Percentiles rank a stretch among this genome's conserved stretches.
phyloP scores from a whole-genome alignment of 2,113 vertebrate species.

The Verasper variegatus region DNA sequence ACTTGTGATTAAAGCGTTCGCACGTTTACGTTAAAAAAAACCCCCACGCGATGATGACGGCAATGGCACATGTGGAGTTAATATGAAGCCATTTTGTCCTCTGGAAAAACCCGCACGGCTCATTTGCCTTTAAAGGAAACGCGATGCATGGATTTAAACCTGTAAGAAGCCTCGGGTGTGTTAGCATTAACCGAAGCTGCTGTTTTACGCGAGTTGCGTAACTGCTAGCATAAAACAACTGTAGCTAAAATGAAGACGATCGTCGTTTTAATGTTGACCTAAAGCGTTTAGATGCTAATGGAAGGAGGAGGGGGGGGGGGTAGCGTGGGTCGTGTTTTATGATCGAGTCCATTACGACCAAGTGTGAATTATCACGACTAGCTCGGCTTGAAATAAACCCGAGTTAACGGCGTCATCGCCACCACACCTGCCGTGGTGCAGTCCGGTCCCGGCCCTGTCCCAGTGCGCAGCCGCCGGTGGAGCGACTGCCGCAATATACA shows the following conservation, averaged over 20 bases:
- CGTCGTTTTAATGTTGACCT: no score
- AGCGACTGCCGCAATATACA: conserved; percentile 38
- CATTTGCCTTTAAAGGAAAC: not conserved
- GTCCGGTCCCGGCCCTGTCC: conserved; percentile 20
- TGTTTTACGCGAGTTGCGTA: no score
- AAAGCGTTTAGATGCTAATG: not conserved
- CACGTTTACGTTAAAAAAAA: not conserved
- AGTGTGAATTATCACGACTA: not conserved
- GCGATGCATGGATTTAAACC: no score
- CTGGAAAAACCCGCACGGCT: no score
- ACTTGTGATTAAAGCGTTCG: not conserved
- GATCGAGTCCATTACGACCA: accelerated
- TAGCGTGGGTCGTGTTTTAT: not conserved
- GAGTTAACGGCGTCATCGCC: conserved; percentile 7
- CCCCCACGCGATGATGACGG: not conserved
- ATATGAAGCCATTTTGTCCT: accelerated
- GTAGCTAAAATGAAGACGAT: no score
- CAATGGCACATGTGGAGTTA: not conserved
- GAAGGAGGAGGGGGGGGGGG: not conserved
- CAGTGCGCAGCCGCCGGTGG: conserved; percentile 5
- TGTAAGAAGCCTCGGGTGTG: no score
- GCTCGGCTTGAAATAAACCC: not conserved
- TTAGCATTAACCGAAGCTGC: no score
- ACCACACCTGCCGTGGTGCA: conserved; percentile 67
- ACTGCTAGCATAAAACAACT: no score